Evolutionary conservation across 2,888 invertebrate species (phyloP).

Genomic region (Anaspis maculata): DNA sequence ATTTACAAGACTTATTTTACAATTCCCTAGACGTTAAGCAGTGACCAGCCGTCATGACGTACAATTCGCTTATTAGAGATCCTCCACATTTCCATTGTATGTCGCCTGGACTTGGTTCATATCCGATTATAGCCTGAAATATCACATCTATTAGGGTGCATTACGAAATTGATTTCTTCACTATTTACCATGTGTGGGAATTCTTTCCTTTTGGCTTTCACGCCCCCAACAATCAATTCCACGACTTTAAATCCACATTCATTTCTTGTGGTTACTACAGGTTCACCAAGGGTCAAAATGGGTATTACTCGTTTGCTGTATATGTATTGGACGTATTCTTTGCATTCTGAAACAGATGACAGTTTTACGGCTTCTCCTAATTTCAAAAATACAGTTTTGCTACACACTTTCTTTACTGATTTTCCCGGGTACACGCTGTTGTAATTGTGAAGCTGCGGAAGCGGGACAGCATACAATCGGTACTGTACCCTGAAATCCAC

Average conservation of each 20-base stretch:
- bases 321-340: background rate
- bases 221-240: conserved; percentile 6
- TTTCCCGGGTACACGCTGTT: too few species aligned
- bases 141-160: too few species aligned
- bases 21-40: conserved; percentile 41
- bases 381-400: too few species aligned
- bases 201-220: conserved; percentile 4
- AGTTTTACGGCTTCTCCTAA: too few species aligned
- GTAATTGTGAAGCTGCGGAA: background rate
- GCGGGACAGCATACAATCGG: background rate
- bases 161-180: too few species aligned
- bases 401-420: background rate
- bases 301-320: background rate
- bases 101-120: conserved; percentile 1
- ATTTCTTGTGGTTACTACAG: conserved; percentile 2
- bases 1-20: too few species aligned
- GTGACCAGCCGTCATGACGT: conserved; percentile 60
- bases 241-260: conserved; percentile 7
- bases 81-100: conserved; percentile 56
- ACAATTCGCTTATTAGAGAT: conserved; percentile 52
- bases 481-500: background rate
- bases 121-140: conserved; percentile 5
- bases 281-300: too few species aligned
- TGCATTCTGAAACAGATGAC: conserved; percentile 2
- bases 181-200: conserved; percentile 13